Evolutionary conservation across 2,113 vertebrate genomes (phyloP), one percentile per base, ranked within the genome.

Genomic region (Malurus alboscapulatus): DNA sequence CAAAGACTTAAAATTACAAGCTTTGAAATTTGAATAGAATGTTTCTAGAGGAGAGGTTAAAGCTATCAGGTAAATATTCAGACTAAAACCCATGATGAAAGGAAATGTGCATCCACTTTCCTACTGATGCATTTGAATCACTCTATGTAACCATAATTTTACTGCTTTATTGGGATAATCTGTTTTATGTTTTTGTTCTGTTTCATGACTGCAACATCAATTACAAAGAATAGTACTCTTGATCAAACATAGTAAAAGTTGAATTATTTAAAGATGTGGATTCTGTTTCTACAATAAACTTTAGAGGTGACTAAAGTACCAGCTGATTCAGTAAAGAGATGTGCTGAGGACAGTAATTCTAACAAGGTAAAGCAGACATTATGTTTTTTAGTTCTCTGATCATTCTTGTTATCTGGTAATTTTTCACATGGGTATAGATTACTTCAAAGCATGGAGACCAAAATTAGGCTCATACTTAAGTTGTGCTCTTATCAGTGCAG

Each of bases 291-390:
- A 69, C 67, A 83, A 82, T 94, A 91, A 96, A 92, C 53, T 80
- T 92, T 21, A 71, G 51, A 88, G 53, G n/a, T 80, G n/a, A 30
- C 57, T 93, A 75, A 90, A 90, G 76, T 88, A 92, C 66, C 55
- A 90, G 93, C 45, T 95, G 96, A 96, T 93, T 95, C 93, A 94
- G 93, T 92, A 80, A 55, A 81, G 94, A 69, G 34, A 91, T 86
- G 14, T 94, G 93, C 91, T 93, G 89, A 96, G 81, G 71, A 67
- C 3, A 74, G 84, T 66, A 80, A 85, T 90, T 88, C 55, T 59
- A 40, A 53, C 32, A 40, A 63, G 19, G 24, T 53, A 51, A 66
- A 89, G n/a, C 44, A 67, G 24, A 32, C 32, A 17, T 17, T 42
- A 8, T 57, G 4, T 84, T 87, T 95, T 91, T 54, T 66, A 55